Conservation (phyloP, 2,113 vertebrate species). For the Rhinichthys klamathensis region DNA sequence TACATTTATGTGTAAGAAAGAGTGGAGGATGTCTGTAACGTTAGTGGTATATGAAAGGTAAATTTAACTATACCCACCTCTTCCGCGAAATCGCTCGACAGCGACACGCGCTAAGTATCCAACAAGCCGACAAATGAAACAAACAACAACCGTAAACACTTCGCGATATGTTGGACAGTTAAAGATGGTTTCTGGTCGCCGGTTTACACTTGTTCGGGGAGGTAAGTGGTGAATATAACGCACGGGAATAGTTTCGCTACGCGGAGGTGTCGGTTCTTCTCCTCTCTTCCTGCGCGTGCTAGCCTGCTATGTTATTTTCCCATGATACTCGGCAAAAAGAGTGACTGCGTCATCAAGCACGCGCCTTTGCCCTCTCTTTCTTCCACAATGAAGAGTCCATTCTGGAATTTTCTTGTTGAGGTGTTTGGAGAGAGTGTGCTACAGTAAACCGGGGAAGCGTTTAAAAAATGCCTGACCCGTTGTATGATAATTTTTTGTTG, state of each 20-base stretch:
- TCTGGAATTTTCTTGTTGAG: constrained; percentile 22
- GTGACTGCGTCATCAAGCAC: constrained; percentile 44
- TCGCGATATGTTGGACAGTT: not conserved
- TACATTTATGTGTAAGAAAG: not conserved
- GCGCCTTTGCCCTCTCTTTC: constrained; percentile 4
- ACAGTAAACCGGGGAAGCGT: not conserved
- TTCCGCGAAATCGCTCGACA: constrained; percentile 42
- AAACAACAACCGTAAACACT: constrained; percentile 8
- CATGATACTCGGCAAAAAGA: constrained; percentile 38
- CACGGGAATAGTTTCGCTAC: not conserved
- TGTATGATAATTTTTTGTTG: not conserved
- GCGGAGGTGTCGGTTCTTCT: constrained; percentile 18
- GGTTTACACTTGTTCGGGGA: not conserved
- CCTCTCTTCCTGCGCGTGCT: constrained; percentile 40
- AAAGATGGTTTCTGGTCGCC: not conserved
- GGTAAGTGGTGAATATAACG: not conserved
- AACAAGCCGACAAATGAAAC: constrained; percentile 34
- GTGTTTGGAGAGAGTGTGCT: not conserved
- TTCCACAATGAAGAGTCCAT: not conserved
- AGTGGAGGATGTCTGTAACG: not conserved
- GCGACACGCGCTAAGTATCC: constrained; percentile 42
- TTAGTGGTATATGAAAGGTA: constrained; percentile 20
- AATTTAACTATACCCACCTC: constrained; percentile 29
- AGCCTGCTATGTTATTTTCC: constrained; percentile 37
- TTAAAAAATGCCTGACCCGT: not conserved